Conservation (phyloP, 2,888 invertebrate genomes). For the Dioctria rufipes region DNA sequence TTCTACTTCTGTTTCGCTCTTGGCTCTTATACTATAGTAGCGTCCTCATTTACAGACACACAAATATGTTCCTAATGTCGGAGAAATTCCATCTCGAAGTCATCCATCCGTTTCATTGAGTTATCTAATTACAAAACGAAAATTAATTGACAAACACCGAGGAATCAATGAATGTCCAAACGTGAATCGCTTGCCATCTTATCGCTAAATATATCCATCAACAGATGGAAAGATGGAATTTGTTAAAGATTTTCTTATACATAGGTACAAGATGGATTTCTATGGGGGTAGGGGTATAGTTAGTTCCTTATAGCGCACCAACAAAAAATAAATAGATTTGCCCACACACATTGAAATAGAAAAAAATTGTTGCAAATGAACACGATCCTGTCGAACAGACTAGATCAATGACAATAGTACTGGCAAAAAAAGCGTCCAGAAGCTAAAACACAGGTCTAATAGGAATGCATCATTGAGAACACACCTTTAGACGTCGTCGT, state of each 20-base stretch:
- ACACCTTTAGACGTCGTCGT: conserved; percentile 19
- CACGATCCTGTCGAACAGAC: conserved; percentile 41
- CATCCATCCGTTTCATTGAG: neutral
- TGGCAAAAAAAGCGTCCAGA: conserved; percentile 28
- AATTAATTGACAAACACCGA: neutral
- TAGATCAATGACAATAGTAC: conserved; percentile 41
- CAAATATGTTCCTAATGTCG: neutral
- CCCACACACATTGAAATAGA: neutral
- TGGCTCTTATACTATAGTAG: neutral
- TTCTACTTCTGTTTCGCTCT: neutral
- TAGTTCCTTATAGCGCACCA: neutral
- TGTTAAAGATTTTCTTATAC: neutral
- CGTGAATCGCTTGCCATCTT: too few species aligned
- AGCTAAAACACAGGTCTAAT: conserved; percentile 39
- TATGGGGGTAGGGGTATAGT: neutral
- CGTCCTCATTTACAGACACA: neutral
- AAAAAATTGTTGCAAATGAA: neutral
- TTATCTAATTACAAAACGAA: neutral
- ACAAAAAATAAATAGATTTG: neutral
- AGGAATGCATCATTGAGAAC: conserved; percentile 42
- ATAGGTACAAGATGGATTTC: neutral
- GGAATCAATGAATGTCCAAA: neutral
- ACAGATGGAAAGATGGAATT: neutral
- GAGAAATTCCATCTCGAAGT: neutral
- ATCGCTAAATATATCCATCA: too few species aligned